Percentiles rank a stretch among this genome's conserved stretches.
Evolutionary conservation across 2,888 invertebrate species (phyloP).

Genomic region (Nomada fucata): DNA sequence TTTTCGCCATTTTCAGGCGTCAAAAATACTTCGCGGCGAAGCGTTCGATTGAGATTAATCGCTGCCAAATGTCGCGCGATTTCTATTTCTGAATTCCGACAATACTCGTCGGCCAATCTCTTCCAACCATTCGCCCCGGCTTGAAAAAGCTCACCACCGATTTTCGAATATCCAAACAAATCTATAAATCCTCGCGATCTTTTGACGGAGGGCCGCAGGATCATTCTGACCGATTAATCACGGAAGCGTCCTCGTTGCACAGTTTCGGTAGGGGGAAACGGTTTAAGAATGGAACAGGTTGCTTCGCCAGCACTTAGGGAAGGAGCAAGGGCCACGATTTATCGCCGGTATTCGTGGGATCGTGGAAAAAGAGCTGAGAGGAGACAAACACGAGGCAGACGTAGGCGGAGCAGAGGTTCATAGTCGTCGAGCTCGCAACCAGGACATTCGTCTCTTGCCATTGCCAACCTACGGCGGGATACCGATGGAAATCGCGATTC

Average conservation of each 20-base stretch:
- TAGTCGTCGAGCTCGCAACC: constrained; percentile 9
- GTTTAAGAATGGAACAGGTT: constrained; percentile 28
- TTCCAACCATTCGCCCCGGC: no score
- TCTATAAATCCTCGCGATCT: background rate
- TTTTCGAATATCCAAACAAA: no score
- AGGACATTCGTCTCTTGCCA: constrained; percentile 59
- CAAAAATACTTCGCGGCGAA: no score
- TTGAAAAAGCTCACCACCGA: no score
- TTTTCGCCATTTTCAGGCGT: no score
- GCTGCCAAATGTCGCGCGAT: no score
- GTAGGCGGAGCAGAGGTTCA: constrained; percentile 24
- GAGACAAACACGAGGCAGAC: constrained; percentile 20
- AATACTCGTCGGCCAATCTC: no score
- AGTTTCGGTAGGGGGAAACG: constrained; percentile 14
- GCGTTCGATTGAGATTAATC: no score
- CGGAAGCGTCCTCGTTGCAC: background rate
- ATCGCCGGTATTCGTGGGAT: constrained; percentile 41
- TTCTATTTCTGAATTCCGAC: no score
- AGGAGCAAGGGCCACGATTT: constrained; percentile 53
- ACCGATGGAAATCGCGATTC: constrained; percentile 47
- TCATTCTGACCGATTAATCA: constrained; percentile 17
- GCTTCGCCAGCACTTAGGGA: constrained; percentile 30
- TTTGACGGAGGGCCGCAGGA: background rate
- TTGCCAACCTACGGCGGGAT: constrained; percentile 48
- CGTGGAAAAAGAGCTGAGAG: constrained; percentile 15